These are phyloP conservation scores for Stegastes partitus DNA, from an alignment of 2,113 vertebrate species.

Conservation along the genomic window DNA sequence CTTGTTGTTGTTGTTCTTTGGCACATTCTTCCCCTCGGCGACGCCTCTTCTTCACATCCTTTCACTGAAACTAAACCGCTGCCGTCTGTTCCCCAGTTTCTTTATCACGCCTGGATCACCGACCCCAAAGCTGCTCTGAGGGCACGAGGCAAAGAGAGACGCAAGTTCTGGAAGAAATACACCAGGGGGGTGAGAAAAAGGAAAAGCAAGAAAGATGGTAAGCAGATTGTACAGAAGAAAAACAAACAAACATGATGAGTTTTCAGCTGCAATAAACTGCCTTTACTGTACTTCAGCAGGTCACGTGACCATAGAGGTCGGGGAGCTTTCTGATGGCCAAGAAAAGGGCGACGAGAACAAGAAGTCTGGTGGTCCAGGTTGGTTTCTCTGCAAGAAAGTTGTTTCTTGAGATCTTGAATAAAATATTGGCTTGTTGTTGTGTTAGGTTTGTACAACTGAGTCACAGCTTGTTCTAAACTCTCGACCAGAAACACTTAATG, in stretches of 20 bases:
- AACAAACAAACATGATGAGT: background rate
- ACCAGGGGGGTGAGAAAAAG: conserved; percentile 80
- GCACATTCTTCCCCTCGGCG: too few relatives aligned
- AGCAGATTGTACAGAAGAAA: background rate
- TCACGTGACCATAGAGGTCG: conserved; percentile 82
- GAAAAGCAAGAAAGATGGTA: conserved; percentile 89
- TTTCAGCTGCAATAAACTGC: too few relatives aligned
- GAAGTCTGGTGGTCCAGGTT: conserved; percentile 78
- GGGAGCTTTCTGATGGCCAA: conserved; percentile 77
- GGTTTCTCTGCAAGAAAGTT: background rate
- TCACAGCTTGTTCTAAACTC: too few relatives aligned
- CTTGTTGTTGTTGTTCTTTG: too few relatives aligned
- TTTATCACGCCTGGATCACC: conserved; percentile 98
- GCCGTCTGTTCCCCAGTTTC: conserved; percentile 87
- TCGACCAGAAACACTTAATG: too few relatives aligned
- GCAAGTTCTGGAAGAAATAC: conserved; percentile 87
- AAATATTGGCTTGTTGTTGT: too few relatives aligned
- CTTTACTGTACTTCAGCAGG: conserved; percentile 52
- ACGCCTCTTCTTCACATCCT: background rate
- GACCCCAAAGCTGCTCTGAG: conserved; percentile 95
- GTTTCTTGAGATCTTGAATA: background rate
- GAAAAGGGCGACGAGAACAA: conserved; percentile 74
- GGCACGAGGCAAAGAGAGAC: conserved; percentile 90
- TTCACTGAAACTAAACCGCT: conserved; percentile 9
- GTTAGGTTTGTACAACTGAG: too few relatives aligned